These are phyloP conservation scores for Dimorphilus gyrociliatus DNA, from an alignment of 2,888 invertebrate species.

Conservation along the genomic window DNA sequence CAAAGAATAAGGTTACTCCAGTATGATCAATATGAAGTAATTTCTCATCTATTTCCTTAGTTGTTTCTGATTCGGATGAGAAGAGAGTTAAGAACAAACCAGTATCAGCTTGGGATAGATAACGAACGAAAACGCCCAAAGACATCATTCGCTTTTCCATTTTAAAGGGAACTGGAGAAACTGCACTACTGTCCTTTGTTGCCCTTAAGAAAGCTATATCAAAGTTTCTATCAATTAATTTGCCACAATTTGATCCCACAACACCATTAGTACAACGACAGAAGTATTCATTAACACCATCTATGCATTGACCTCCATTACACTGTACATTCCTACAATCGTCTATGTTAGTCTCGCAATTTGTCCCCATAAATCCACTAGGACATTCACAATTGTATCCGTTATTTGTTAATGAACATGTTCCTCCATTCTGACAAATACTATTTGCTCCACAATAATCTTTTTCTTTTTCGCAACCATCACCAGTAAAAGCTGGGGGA, in stretches of 20 bases:
- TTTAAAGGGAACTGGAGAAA: background rate
- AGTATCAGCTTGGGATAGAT: too few species aligned
- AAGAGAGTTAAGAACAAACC: too few species aligned
- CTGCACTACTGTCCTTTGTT: background rate
- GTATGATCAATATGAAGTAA: too few species aligned
- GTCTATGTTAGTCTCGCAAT: too few species aligned
- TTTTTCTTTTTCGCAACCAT: background rate
- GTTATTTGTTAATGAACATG: background rate
- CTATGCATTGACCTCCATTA: constrained; percentile 1
- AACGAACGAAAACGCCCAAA: background rate
- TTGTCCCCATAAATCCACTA: too few species aligned
- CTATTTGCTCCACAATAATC: background rate
- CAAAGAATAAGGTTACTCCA: too few species aligned
- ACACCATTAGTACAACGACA: constrained; percentile 1
- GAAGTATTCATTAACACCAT: background rate
- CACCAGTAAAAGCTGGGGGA: background rate
- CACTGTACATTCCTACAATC: too few species aligned
- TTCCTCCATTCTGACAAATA: constrained; percentile 1
- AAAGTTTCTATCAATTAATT: background rate
- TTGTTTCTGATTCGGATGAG: too few species aligned
- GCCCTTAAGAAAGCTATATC: background rate
- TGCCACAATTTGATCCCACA: background rate
- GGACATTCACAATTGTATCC: constrained; percentile 1
- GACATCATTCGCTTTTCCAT: background rate
- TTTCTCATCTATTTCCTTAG: too few species aligned